Conservation (phyloP, 2,888 invertebrate genomes). For the Chesias legatella region DNA sequence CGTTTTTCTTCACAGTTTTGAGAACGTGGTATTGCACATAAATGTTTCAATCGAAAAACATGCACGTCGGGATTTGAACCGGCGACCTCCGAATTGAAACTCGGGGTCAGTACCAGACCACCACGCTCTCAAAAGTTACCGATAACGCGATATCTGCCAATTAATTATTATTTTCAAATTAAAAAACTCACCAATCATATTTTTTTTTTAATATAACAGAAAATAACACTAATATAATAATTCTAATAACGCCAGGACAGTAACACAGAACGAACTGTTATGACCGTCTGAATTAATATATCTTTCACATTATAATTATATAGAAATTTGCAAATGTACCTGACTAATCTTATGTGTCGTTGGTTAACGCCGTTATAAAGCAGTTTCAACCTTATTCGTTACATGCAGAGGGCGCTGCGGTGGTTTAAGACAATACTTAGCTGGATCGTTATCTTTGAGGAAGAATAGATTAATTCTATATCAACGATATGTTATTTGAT, state of each 20-base stretch:
- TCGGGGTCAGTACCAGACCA: too few relatives aligned
- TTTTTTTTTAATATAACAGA: slow-evolving; percentile 6
- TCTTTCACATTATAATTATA: too few relatives aligned
- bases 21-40: too few relatives aligned
- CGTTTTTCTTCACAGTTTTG: too few relatives aligned
- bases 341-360: too few relatives aligned
- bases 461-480: slow-evolving; percentile 12
- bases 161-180: too few relatives aligned
- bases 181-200: slow-evolving; percentile 15
- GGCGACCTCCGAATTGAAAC: too few relatives aligned
- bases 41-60: too few relatives aligned
- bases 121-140: background rate
- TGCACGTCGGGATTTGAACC: too few relatives aligned
- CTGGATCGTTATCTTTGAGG: slow-evolving; percentile 8
- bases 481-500: slow-evolving; percentile 7
- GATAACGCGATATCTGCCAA: background rate
- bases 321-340: too few relatives aligned
- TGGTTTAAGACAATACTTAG: background rate
- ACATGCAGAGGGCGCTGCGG: background rate
- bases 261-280: slow-evolving; percentile 16
- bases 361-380: background rate
- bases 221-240: background rate
- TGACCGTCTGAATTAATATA: slow-evolving; percentile 7
- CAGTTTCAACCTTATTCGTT: slow-evolving; percentile 5
- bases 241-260: slow-evolving; percentile 5